A percentile compares a stretch with the other conserved stretches of the same genome.
These are phyloP conservation scores for Arremon aurantiirostris DNA, from an alignment of 2,797 vertebrate species.

Conservation along the genomic window DNA sequence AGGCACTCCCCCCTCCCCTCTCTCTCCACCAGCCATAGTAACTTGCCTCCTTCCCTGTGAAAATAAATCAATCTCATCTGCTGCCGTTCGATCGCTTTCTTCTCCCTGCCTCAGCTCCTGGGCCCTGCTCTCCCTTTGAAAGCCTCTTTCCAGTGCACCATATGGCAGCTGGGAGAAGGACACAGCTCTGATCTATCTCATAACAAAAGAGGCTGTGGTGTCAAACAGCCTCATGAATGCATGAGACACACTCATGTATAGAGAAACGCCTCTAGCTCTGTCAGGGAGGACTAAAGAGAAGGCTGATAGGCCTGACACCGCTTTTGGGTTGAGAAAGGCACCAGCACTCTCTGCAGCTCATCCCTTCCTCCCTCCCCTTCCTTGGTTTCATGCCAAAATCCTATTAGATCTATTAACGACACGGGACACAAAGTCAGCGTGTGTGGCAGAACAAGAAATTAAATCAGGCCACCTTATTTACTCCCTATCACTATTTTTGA, in stretches of 20 bases:
- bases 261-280: constrained; percentile 67
- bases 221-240: constrained; percentile 77
- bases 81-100: constrained; percentile 50
- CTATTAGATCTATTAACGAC: constrained; percentile 55
- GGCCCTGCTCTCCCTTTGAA: constrained; percentile 64
- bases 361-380: not conserved
- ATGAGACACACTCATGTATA: constrained; percentile 67
- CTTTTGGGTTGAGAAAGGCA: constrained; percentile 41
- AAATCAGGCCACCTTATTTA: constrained; percentile 24
- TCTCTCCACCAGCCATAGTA: not conserved
- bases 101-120: constrained; percentile 28
- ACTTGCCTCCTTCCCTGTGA: constrained; percentile 34
- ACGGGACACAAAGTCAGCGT: constrained; percentile 35
- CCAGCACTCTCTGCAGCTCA: constrained; percentile 22
- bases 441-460: constrained; percentile 37
- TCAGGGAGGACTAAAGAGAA: constrained; percentile 59
- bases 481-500: not conserved
- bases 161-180: constrained; percentile 79
- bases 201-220: constrained; percentile 74
- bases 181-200: constrained; percentile 49
- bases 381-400: constrained; percentile 46
- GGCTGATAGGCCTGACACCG: constrained; percentile 52
- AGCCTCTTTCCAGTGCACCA: constrained; percentile 68
- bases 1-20: not conserved
- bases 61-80: constrained; percentile 79